These are phyloP conservation scores for Amorpha juglandis DNA, from an alignment of 2,888 invertebrate species.

Conservation along the genomic window DNA sequence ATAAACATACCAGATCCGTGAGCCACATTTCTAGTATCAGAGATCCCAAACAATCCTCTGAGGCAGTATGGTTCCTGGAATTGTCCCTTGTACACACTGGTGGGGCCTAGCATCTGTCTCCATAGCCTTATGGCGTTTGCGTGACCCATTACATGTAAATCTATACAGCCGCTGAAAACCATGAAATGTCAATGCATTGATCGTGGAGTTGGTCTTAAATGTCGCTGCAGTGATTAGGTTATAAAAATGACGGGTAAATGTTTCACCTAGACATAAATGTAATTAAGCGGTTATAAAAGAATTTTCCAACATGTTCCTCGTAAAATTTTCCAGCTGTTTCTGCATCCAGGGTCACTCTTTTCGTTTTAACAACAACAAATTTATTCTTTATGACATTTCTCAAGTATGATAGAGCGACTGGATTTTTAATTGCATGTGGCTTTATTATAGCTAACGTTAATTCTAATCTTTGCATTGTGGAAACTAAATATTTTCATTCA, in stretches of 20 bases:
- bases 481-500: constrained; percentile 38
- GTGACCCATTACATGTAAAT: constrained; percentile 90
- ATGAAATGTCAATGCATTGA: not conserved
- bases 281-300: constrained; percentile 92
- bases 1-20: constrained; percentile 92
- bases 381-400: constrained; percentile 87
- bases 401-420: constrained; percentile 88
- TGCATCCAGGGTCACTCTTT: constrained; percentile 84
- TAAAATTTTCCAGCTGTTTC: constrained; percentile 90
- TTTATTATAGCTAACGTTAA: constrained; percentile 94
- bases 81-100: constrained; percentile 92
- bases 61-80: constrained; percentile 91
- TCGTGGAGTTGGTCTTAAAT: too few species aligned
- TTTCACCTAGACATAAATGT: constrained; percentile 92
- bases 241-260: not conserved
- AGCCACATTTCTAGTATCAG: constrained; percentile 96
- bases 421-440: constrained; percentile 92
- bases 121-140: constrained; percentile 91
- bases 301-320: constrained; percentile 91
- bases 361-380: constrained; percentile 89
- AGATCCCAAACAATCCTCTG: constrained; percentile 93
- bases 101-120: constrained; percentile 94
- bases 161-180: constrained; percentile 91
- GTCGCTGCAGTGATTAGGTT: too few species aligned
- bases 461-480: constrained; percentile 81